phyloP scores from a whole-genome alignment of 2,888 invertebrate genomes.

The Cephonodes hylas region DNA sequence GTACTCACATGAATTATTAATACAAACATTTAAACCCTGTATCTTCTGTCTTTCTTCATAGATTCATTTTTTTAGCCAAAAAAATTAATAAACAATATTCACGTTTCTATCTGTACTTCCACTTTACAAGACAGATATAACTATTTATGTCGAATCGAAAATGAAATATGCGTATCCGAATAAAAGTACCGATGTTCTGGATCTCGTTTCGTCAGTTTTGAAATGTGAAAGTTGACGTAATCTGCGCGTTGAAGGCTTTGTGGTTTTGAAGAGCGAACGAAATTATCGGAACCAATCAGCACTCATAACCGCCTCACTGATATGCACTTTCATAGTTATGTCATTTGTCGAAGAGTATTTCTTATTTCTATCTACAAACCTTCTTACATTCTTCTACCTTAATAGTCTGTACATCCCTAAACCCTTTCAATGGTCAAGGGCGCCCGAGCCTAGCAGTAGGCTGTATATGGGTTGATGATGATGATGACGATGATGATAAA shows the following conservation, averaged over 20 bases:
- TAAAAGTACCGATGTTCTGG: conserved; percentile 10
- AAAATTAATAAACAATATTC: neutral
- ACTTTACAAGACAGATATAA: neutral
- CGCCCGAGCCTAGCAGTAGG: no score
- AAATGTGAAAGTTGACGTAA: conserved; percentile 51
- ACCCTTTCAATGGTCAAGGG: no score
- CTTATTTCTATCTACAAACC: neutral
- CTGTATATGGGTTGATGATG: no score
- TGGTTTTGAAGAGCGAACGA: conserved; percentile 40
- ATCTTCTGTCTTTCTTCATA: no score
- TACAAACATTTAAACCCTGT: no score
- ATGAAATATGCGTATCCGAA: neutral
- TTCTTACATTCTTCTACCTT: no score
- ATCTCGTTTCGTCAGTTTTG: conserved; percentile 18
- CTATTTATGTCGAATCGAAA: conserved; percentile 6
- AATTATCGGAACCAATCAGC: conserved; percentile 47
- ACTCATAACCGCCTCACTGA: conserved; percentile 27
- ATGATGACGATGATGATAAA: no score
- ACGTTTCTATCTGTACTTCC: neutral
- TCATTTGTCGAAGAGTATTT: neutral
- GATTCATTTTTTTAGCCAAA: no score
- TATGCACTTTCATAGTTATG: conserved; percentile 2
- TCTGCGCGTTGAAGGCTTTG: conserved; percentile 35
- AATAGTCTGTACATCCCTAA: no score
- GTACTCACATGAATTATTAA: no score